A percentile compares a stretch with the other conserved stretches of the same genome.
These are phyloP conservation scores for Microctonus hyperodae DNA, from an alignment of 2,888 invertebrate genomes.

Conservation along the genomic window DNA sequence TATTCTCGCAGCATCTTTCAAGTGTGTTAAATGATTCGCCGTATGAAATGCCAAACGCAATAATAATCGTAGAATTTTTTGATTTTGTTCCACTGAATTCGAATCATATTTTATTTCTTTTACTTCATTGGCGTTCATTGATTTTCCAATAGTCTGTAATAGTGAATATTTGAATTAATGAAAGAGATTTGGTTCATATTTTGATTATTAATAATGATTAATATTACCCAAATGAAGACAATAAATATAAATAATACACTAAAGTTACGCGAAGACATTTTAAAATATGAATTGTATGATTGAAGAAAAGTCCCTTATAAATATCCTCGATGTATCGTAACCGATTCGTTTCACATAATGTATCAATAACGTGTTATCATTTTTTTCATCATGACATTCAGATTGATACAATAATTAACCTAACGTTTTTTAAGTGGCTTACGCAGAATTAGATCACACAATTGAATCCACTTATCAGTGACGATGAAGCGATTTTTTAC, in stretches of 20 bases:
- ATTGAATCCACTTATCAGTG: slow-evolving; percentile 21
- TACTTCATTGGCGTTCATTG: not conserved
- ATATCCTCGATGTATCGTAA: slow-evolving; percentile 34
- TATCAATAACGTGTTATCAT: slow-evolving; percentile 10
- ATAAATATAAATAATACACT: slow-evolving; percentile 30
- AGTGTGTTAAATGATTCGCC: slow-evolving; percentile 32
- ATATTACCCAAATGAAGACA: slow-evolving; percentile 35
- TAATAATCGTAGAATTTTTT: slow-evolving; percentile 37
- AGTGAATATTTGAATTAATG: not conserved
- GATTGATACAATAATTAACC: not conserved
- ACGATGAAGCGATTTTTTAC: slow-evolving; percentile 15
- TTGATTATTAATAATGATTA: not conserved
- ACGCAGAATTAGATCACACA: slow-evolving; percentile 2
- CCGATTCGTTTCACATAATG: slow-evolving; percentile 28
- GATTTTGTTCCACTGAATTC: slow-evolving; percentile 38
- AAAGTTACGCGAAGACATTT: slow-evolving; percentile 29
- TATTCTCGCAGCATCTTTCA: slow-evolving; percentile 31
- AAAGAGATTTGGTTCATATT: not conserved
- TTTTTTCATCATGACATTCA: not conserved
- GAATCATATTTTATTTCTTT: slow-evolving; percentile 30
- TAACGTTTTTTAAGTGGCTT: not conserved
- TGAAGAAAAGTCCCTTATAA: slow-evolving; percentile 33
- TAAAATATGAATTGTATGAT: slow-evolving; percentile 28
- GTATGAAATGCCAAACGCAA: slow-evolving; percentile 36
- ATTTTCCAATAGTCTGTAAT: not conserved